Conservation (phyloP, 2,888 invertebrate genomes). For the Ophion ellenae region DNA sequence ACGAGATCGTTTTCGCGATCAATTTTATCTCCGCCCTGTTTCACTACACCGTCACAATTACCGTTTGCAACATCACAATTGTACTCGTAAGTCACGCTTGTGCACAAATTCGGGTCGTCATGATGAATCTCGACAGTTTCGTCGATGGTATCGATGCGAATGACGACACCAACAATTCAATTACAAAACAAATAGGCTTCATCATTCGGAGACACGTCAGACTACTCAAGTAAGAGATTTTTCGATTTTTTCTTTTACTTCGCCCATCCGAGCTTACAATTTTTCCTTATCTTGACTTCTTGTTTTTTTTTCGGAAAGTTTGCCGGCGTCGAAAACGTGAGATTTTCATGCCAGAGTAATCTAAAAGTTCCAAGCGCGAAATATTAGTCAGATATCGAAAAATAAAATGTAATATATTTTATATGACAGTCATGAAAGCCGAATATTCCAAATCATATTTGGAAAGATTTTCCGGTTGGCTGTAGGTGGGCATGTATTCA, state of each 20-base stretch:
- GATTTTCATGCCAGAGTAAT: conserved; percentile 76
- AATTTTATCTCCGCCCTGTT: conserved; percentile 63
- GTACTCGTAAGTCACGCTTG: conserved; percentile 71
- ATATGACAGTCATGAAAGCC: too few relatives aligned
- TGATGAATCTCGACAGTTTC: neutral
- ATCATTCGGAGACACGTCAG: conserved; percentile 65
- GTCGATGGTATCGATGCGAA: conserved; percentile 24
- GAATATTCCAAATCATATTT: too few relatives aligned
- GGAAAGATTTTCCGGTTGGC: too few relatives aligned
- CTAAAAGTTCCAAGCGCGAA: conserved; percentile 71
- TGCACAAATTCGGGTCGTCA: conserved; percentile 60
- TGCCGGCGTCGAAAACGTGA: conserved; percentile 70
- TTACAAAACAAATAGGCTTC: conserved; percentile 52
- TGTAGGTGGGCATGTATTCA: too few relatives aligned
- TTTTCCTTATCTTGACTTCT: neutral
- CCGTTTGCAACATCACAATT: conserved; percentile 68
- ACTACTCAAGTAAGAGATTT: conserved; percentile 70
- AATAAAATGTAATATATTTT: too few relatives aligned
- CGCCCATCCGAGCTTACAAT: neutral
- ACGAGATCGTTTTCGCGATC: conserved; percentile 67
- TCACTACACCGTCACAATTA: conserved; percentile 61
- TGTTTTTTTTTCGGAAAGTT: conserved; percentile 68
- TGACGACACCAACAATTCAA: neutral
- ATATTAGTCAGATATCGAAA: too few relatives aligned
- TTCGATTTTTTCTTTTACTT: neutral